Percentiles rank a stretch among this genome's conserved stretches.
Conservation (phyloP, 2,113 vertebrate species). For the Chaetodon trifascialis region DNA sequence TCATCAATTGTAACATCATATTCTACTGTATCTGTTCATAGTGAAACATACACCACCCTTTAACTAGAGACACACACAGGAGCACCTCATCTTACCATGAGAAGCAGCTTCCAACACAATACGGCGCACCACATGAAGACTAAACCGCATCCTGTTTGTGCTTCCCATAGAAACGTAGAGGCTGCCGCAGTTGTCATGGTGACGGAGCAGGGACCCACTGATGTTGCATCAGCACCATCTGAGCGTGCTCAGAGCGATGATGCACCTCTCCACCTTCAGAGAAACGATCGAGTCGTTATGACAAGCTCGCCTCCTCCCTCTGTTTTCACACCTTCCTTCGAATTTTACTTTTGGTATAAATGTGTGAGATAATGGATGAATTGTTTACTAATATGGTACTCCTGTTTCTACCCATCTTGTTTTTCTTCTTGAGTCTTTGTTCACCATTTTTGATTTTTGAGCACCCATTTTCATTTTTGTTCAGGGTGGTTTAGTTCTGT, state of each 20-base stretch:
- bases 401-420: conserved; percentile 4
- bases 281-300: conserved; percentile 50
- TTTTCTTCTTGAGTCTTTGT: conserved; percentile 2
- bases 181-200: conserved; percentile 39
- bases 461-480: background rate
- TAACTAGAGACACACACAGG: background rate
- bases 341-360: conserved; percentile 23
- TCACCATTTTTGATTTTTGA: background rate
- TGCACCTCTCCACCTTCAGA: conserved; percentile 65
- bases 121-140: background rate
- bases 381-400: conserved; percentile 45
- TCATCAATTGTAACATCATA: background rate
- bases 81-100: background rate
- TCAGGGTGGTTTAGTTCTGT: conserved; percentile 1
- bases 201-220: conserved; percentile 72
- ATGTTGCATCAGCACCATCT: conserved; percentile 69
- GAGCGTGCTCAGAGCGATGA: conserved; percentile 58
- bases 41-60: background rate
- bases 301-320: conserved; percentile 9
- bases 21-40: background rate
- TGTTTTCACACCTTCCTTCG: conserved; percentile 14
- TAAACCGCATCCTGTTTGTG: background rate
- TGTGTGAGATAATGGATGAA: conserved; percentile 45
- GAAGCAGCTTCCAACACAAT: background rate
- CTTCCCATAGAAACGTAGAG: conserved; percentile 82